A percentile compares a stretch with the other conserved stretches of the same genome.
These are phyloP conservation scores for Thrips palmi DNA, from an alignment of 1,140 invertebrate species.

Conservation along the genomic window DNA sequence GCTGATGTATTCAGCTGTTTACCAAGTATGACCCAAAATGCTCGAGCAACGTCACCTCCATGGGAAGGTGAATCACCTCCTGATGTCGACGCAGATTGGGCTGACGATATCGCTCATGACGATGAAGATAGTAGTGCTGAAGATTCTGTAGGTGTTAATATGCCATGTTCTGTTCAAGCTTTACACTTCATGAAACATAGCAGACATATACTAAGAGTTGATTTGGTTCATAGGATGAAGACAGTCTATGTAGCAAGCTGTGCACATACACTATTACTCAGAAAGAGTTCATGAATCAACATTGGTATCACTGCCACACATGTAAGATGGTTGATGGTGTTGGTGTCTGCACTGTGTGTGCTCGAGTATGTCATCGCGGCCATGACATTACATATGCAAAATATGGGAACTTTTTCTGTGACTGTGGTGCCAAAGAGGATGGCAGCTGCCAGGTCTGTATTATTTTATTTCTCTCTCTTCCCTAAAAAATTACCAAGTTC, in stretches of 20 bases:
- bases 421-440: conserved; percentile 93
- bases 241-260: conserved; percentile 80
- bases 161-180: conserved; percentile 2
- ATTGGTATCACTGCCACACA: conserved; percentile 95
- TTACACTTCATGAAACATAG: conserved; percentile 4
- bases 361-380: conserved; percentile 86
- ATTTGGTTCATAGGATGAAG: conserved; percentile 54
- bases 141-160: conserved; percentile 47
- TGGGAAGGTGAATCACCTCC: conserved; percentile 57
- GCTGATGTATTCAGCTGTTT: conserved; percentile 28
- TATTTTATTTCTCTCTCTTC: conserved; percentile 4
- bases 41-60: conserved; percentile 44
- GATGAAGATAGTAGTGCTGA: conserved; percentile 83
- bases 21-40: conserved; percentile 10
- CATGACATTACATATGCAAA: conserved; percentile 97
- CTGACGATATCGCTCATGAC: conserved; percentile 53
- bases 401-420: conserved; percentile 97
- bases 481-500: not conserved
- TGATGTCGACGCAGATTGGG: conserved; percentile 61
- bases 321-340: conserved; percentile 97
- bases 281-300: conserved; percentile 97
- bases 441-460: conserved; percentile 35
- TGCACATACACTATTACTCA: conserved; percentile 95
- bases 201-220: conserved; percentile 7
- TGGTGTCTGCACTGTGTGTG: conserved; percentile 93